These are phyloP conservation scores for Danaus plexippus DNA, from an alignment of 1,140 invertebrate species.

Conservation along the genomic window DNA sequence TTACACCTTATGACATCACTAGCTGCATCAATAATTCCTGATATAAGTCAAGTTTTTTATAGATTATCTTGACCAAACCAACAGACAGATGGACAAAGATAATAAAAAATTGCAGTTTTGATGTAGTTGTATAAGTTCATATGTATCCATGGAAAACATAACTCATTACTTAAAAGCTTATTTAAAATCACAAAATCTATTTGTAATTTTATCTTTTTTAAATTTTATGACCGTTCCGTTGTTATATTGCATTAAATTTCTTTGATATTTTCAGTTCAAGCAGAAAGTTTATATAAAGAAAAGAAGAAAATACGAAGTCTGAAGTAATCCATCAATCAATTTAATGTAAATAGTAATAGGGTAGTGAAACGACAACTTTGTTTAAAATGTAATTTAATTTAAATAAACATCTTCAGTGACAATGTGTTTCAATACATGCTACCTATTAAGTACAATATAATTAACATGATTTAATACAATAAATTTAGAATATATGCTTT, in stretches of 20 bases:
- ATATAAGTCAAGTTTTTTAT: no score
- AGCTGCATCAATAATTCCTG: no score
- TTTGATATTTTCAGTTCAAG: slow-evolving; percentile 74
- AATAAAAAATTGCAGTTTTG: no score
- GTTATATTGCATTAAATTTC: background rate
- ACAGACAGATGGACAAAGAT: no score
- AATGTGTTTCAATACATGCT: slow-evolving; percentile 43
- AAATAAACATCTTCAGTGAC: slow-evolving; percentile 59
- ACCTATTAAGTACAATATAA: slow-evolving; percentile 38
- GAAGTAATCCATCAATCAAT: slow-evolving; percentile 22
- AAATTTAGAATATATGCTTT: slow-evolving; percentile 68
- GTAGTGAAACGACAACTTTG: slow-evolving; percentile 28
- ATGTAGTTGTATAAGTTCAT: no score
- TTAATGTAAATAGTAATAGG: slow-evolving; percentile 14
- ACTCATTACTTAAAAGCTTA: no score
- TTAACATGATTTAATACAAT: slow-evolving; percentile 23
- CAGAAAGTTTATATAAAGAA: slow-evolving; percentile 76
- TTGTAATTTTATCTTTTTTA: no score
- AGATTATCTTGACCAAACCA: no score
- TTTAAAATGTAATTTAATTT: slow-evolving; percentile 55
- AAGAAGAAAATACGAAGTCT: slow-evolving; percentile 77
- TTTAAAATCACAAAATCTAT: no score
- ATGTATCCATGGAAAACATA: no score
- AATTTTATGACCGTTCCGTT: background rate
- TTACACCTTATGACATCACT: no score